Evolutionary conservation across 2,113 vertebrate species (phyloP), one percentile per base, ranked within the genome.

Genomic region (Podiceps cristatus): DNA sequence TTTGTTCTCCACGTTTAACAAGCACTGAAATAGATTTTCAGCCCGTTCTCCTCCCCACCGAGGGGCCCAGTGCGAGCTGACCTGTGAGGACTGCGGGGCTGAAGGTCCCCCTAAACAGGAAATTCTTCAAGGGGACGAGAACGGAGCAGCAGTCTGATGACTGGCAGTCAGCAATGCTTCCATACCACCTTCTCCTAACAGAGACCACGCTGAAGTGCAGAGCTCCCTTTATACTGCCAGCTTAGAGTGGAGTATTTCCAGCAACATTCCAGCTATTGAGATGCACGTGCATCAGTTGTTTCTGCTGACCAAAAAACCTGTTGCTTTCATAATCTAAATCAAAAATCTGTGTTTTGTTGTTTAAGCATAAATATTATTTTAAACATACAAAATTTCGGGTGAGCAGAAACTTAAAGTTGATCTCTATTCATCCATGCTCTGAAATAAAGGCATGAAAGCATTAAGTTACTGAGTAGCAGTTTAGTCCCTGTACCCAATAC

Each of bases 161-260:
- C 27, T 28, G 52, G 53, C 60, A 72, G 11, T 6, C 27, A 37
- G 50, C 68, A 52, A 2, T 6, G 44, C 40, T 52, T 37, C 52
- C 76, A 74, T 2, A 10, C 44, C 45, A 29, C 33, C 50, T 4
- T 3, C 13, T n/a, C 35, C 29, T 16, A 31, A 8, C 58, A 33
- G 31, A 31, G 29, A 23, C 9, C 2, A 2, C 4, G 1, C 58
- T 28, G 7, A 35, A 16, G 49, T 2, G 16, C 55, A 7, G 35
- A 11, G 33, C 33, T 35, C 16, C 0, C 0, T 13, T n/a, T 13
- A 2, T 2, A 47, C 2, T 3, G 0, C 8, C 15, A 27, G 17
- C 4, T 62, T 3, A 29, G 50, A 63, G 82, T 6, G 10, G 55
- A 66, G 22, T 7, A 28, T 31, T 62, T 60, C 37, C 66, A 88